These are phyloP conservation scores for Acipenser oxyrinchus DNA, from an alignment of 2,797 vertebrate genomes.

Conservation along the genomic window DNA sequence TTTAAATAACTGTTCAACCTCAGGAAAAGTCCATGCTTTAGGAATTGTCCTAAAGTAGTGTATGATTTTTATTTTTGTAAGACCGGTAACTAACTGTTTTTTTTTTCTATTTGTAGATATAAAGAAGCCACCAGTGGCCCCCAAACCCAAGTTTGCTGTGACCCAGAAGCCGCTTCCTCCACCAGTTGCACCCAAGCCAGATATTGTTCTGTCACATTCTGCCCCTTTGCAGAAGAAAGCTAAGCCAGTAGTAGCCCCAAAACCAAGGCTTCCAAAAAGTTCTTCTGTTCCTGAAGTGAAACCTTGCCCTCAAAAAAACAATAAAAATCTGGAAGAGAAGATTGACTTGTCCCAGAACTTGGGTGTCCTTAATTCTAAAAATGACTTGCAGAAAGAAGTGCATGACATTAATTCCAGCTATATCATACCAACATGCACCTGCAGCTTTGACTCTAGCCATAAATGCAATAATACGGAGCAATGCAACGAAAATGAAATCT, in stretches of 20 bases:
- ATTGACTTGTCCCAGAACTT: constrained; percentile 47
- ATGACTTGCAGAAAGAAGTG: constrained; percentile 52
- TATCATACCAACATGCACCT: constrained; percentile 67
- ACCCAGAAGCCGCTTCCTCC: constrained; percentile 71
- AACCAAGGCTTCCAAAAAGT: constrained; percentile 75
- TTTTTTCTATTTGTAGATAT: constrained; percentile 64
- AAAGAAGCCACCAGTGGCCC: constrained; percentile 96
- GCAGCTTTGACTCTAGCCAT: constrained; percentile 49
- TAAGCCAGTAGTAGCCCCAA: constrained; percentile 88
- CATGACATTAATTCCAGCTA: constrained; percentile 49
- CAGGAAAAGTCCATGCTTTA: too few species aligned
- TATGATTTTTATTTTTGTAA: too few species aligned
- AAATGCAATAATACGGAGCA: constrained; percentile 55
- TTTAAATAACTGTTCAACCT: too few species aligned
- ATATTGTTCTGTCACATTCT: constrained; percentile 49
- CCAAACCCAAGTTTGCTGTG: constrained; percentile 83
- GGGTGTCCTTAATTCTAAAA: constrained; percentile 59
- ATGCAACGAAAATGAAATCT: constrained; percentile 42
- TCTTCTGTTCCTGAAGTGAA: constrained; percentile 39
- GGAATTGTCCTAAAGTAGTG: too few species aligned
- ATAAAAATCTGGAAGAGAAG: constrained; percentile 38
- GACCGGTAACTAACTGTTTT: constrained; percentile 4
- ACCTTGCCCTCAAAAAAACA: constrained; percentile 35
- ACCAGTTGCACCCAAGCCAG: constrained; percentile 87
- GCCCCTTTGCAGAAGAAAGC: constrained; percentile 67